A percentile compares a stretch with the other conserved stretches of the same genome.
phyloP scores from a whole-genome alignment of 2,888 invertebrate genomes.

The Drosophila kanekoi region DNA sequence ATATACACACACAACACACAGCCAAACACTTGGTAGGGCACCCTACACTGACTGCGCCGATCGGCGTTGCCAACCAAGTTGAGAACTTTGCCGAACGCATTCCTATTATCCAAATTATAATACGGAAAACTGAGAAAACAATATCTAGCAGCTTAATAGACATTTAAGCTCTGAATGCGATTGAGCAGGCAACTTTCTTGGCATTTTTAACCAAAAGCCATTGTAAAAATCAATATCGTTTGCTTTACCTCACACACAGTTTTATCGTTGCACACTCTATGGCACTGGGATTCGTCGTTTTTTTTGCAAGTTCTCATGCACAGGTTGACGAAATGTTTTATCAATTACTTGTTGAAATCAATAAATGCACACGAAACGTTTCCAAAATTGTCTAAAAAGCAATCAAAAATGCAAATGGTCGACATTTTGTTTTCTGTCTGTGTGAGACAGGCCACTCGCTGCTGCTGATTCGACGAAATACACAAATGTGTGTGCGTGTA shows the following conservation, averaged over 20 bases:
- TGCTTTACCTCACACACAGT: conserved; percentile 45
- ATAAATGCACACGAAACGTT: conserved; percentile 22
- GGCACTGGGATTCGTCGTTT: conserved; percentile 4
- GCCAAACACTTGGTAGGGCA: conserved; percentile 15
- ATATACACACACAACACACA: conserved; percentile 9
- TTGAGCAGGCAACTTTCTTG: conserved; percentile 12
- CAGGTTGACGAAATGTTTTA: conserved; percentile 7
- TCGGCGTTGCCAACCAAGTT: conserved; percentile 47
- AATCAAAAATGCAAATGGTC: conserved; percentile 71
- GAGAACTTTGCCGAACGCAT: conserved; percentile 1
- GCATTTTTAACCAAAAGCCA: conserved; percentile 31
- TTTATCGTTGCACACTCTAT: conserved; percentile 25
- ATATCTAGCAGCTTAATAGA: background rate
- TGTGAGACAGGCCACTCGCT: conserved; percentile 56
- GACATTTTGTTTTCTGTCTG: conserved; percentile 80
- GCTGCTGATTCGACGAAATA: conserved; percentile 67
- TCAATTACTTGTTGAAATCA: conserved; percentile 11
- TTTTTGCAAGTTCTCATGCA: conserved; percentile 2
- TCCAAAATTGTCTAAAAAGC: conserved; percentile 43
- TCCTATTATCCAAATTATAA: conserved; percentile 9
- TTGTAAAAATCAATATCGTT: conserved; percentile 73
- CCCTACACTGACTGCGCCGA: conserved; percentile 29
- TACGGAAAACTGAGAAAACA: background rate
- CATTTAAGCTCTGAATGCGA: conserved; percentile 5
- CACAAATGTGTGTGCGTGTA: conserved; percentile 42